phyloP scores from a whole-genome alignment of 2,797 vertebrate species.

The Pterois miles region DNA sequence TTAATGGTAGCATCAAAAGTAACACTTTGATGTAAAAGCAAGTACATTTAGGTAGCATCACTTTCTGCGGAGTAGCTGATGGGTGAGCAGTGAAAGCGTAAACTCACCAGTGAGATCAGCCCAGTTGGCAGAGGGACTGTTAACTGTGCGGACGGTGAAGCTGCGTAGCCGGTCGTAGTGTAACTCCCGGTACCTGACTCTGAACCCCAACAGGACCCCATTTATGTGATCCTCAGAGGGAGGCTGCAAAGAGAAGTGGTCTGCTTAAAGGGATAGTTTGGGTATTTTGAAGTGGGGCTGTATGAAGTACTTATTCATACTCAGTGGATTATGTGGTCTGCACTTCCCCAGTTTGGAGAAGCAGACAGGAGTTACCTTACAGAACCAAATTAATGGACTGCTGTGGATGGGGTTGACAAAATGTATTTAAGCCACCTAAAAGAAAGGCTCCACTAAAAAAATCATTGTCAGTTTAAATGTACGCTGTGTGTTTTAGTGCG shows the following conservation, averaged over 20 bases:
- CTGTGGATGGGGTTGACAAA: too few species aligned
- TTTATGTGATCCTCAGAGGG: slow-evolving; percentile 95
- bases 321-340: too few species aligned
- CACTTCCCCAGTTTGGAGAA: too few species aligned
- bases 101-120: slow-evolving; percentile 91
- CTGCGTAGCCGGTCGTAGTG: slow-evolving; percentile 86
- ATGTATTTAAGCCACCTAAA: too few species aligned
- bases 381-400: too few species aligned
- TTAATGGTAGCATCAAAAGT: not conserved
- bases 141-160: slow-evolving; percentile 86
- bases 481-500: too few species aligned
- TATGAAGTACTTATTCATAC: too few species aligned
- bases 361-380: too few species aligned
- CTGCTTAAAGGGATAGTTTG: accelerated
- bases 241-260: slow-evolving; percentile 83
- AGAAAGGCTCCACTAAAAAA: too few species aligned
- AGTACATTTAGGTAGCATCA: not conserved
- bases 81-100: not conserved
- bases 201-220: slow-evolving; percentile 94
- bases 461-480: too few species aligned
- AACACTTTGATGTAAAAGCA: not conserved
- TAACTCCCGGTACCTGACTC: slow-evolving; percentile 92
- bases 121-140: slow-evolving; percentile 86
- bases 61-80: not conserved
- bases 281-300: too few species aligned